A percentile compares a stretch with the other conserved stretches of the same genome.
phyloP scores from a whole-genome alignment of 2,797 vertebrate genomes.

The Coregonus ussuriensis region DNA sequence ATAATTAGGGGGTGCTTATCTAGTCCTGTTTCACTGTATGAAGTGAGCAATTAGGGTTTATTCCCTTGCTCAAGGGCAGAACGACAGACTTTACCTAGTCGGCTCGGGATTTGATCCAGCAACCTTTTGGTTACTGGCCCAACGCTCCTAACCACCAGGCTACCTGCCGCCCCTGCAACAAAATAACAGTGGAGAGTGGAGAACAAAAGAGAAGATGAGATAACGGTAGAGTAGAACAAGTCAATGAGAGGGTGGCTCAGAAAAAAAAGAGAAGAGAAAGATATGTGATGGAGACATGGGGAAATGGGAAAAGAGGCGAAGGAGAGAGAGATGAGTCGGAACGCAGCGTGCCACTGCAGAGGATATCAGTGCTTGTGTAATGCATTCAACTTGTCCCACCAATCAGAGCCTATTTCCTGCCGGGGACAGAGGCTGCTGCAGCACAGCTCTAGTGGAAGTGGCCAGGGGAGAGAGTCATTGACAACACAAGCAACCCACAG shows the following conservation, averaged over 20 bases:
- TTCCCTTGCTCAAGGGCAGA: too few relatives aligned
- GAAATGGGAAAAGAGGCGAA: not conserved
- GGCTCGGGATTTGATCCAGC: too few relatives aligned
- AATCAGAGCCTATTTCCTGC: conserved; percentile 27
- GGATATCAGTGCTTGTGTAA: conserved; percentile 32
- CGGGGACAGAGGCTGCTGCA: not conserved
- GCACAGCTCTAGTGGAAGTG: not conserved
- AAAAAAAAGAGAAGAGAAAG: not conserved
- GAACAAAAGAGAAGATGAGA: not conserved
- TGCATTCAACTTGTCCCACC: conserved; percentile 36
- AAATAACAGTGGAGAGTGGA: not conserved
- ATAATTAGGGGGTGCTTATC: too few relatives aligned
- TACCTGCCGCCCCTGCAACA: not conserved
- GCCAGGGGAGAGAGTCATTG: not conserved
- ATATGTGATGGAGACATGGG: not conserved
- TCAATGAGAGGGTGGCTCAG: not conserved
- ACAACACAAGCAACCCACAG: not conserved
- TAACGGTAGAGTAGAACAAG: not conserved
- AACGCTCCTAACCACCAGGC: too few relatives aligned
- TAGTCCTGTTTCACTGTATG: not conserved
- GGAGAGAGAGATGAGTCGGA: not conserved
- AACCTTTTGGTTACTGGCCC: too few relatives aligned
- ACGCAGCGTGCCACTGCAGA: conserved; percentile 23
- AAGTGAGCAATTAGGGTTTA: not conserved
- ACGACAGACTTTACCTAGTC: too few relatives aligned